These are phyloP conservation scores for Dissostichus mawsoni DNA, from an alignment of 2,113 vertebrate genomes.

Conservation along the genomic window DNA sequence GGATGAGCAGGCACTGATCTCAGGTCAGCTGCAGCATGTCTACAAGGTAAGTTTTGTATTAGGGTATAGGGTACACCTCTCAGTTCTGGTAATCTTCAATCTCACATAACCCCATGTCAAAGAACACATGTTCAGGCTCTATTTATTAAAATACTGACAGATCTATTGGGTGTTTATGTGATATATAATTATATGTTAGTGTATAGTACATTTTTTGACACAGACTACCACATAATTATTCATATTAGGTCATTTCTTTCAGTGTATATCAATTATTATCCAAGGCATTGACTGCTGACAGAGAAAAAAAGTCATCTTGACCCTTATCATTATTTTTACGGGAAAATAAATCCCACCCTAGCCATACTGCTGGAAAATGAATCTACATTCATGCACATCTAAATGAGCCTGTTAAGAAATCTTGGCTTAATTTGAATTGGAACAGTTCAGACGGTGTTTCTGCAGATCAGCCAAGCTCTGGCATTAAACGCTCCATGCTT, in stretches of 20 bases:
- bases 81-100: constrained; percentile 24
- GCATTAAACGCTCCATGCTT: constrained; percentile 95
- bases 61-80: constrained; percentile 16
- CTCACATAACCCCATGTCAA: constrained; percentile 17
- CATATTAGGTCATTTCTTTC: constrained; percentile 39
- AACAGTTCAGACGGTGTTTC: constrained; percentile 94
- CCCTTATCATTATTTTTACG: constrained; percentile 88
- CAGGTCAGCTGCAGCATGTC: constrained; percentile 29
- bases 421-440: constrained; percentile 97
- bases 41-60: constrained; percentile 26
- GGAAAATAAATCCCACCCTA: constrained; percentile 76
- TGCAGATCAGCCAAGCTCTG: constrained; percentile 93
- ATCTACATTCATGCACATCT: constrained; percentile 96
- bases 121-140: constrained; percentile 18
- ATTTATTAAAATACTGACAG: constrained; percentile 2
- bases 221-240: neutral
- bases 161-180: neutral
- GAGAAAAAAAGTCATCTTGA: constrained; percentile 91
- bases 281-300: constrained; percentile 68
- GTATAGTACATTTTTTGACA: constrained; percentile 5
- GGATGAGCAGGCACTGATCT: constrained; percentile 42
- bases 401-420: constrained; percentile 98
- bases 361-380: constrained; percentile 93
- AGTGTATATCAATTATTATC: constrained; percentile 60
- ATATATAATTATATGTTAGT: neutral